Conservation (phyloP, 2,113 vertebrate species). For the Sturnus vulgaris region DNA sequence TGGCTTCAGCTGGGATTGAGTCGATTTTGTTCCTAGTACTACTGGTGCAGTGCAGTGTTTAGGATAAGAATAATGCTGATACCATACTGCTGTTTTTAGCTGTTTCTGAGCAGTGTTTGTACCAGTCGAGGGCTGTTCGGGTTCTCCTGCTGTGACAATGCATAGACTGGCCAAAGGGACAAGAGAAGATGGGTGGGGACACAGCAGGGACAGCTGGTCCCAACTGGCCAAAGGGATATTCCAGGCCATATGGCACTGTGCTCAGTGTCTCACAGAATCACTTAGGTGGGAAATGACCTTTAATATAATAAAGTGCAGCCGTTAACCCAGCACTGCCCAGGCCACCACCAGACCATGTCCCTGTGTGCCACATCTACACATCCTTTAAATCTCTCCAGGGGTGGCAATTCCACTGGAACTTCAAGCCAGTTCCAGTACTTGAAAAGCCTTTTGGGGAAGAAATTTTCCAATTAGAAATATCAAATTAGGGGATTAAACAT, state of each 20-base stretch:
- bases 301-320: neutral
- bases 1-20: neutral
- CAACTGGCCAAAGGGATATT: neutral
- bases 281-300: neutral
- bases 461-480: neutral
- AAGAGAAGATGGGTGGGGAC: neutral
- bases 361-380: neutral
- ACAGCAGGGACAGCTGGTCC: neutral
- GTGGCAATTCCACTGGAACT: no score
- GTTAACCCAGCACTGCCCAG: neutral
- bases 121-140: neutral
- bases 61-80: neutral
- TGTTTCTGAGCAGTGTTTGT: neutral
- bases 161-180: fast-evolving
- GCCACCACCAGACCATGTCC: neutral
- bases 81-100: neutral
- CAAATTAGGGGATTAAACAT: neutral
- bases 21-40: neutral
- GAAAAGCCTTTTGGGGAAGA: neutral
- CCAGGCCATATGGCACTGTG: neutral
- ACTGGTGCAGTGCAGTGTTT: neutral
- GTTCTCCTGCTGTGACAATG: neutral
- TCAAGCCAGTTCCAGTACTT: neutral
- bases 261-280: neutral
- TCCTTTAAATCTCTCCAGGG: neutral